phyloP scores from a whole-genome alignment of 1,140 invertebrate species.

The Monomorium pharaonis region DNA sequence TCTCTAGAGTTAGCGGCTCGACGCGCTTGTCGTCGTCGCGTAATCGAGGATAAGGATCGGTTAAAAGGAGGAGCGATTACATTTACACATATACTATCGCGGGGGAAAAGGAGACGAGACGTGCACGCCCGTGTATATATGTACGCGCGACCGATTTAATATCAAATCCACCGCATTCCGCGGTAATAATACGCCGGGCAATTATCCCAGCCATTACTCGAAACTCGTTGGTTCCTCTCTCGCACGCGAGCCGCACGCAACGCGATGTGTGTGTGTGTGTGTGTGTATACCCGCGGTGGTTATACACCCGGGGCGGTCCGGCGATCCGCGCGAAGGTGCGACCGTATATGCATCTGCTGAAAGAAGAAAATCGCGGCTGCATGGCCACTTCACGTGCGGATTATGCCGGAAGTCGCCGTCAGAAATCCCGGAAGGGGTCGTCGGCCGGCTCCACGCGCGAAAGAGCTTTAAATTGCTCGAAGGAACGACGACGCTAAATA shows the following conservation, averaged over 20 bases:
- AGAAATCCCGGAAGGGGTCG: slow-evolving; percentile 59
- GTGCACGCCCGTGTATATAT: neutral
- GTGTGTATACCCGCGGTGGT: no score
- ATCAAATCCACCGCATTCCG: slow-evolving; percentile 69
- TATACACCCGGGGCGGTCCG: slow-evolving; percentile 48
- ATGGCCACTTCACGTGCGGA: slow-evolving; percentile 59
- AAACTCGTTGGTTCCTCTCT: slow-evolving; percentile 66
- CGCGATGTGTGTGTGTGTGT: no score
- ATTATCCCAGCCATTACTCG: slow-evolving; percentile 69
- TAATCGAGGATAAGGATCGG: slow-evolving; percentile 10
- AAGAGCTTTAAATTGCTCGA: slow-evolving; percentile 52
- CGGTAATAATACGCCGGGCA: slow-evolving; percentile 65
- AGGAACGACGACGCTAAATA: slow-evolving; percentile 45
- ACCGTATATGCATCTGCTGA: slow-evolving; percentile 55
- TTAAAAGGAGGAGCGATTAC: slow-evolving; percentile 3
- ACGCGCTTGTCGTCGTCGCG: neutral
- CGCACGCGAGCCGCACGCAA: slow-evolving; percentile 65
- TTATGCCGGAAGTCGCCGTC: slow-evolving; percentile 70
- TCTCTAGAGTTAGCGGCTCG: slow-evolving; percentile 20
- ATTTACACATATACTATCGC: neutral
- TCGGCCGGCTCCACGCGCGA: slow-evolving; percentile 53
- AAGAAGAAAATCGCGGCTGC: slow-evolving; percentile 66
- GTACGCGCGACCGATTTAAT: slow-evolving; percentile 52
- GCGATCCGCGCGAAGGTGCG: slow-evolving; percentile 5
- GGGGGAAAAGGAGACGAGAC: neutral